Base-by-base conservation (phyloP, 2,888 invertebrate species). In the Hanleya hanleyi region DNA sequence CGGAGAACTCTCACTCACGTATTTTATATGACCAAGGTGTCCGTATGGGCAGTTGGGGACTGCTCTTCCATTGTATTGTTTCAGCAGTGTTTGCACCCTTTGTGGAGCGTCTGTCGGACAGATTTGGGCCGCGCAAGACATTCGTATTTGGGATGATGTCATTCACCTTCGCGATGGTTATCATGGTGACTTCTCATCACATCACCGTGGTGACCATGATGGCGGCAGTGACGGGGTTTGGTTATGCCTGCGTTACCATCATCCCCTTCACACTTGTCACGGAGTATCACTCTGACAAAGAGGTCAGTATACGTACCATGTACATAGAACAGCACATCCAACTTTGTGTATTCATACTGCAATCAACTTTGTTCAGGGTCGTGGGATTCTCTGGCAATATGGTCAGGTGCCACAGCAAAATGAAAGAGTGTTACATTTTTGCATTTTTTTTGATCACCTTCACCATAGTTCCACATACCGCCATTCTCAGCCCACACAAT, bases 231-330 rank as follows among this genome's bases (percentile, higher is more conserved):
- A 97, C 98, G 3, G 98, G 98, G 1, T 94, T 98, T 68, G 97
- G 97, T 95, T 98, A 98, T 91, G 97, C 98, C 7, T 98, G 98
- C 0, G 92, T 98, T 49, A 98, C 98, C 90, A 98, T 98, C 35
- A 96, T 98, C 95, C 98, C 98, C 0, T 98, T 97, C 88, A 92
- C 98, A 68, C 92, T 98, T 69, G 94, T 98, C 49, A 97, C 98
- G n/a, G 96, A 96, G 89, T 98, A 98, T 90, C 98, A 98, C 89
- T 94, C 96, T 26, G 94, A 94, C 76, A 95, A 96, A 87, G 95
- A 94, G 92, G 98, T 97, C 92, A 93, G 93, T 71, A n/a, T n/a
- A n/a, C n/a, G n/a, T n/a, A n/a, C n/a, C n/a, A n/a, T n/a, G n/a
- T n/a, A n/a, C n/a, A n/a, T n/a, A n/a, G n/a, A n/a, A n/a, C n/a